These are phyloP conservation scores for Panopea generosa DNA, from an alignment of 2,888 invertebrate genomes.

Conservation along the genomic window DNA sequence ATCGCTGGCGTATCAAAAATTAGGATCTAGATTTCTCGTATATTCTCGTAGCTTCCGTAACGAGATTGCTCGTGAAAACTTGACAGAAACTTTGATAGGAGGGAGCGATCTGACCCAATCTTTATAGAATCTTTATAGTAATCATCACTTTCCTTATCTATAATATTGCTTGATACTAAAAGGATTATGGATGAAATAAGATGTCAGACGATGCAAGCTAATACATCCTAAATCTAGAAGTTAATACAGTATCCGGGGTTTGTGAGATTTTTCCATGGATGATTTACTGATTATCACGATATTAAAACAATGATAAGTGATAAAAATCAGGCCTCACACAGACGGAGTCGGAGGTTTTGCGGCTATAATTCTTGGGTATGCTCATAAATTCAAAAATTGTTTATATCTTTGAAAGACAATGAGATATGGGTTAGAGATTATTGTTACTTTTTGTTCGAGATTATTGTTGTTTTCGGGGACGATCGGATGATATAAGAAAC, in stretches of 20 bases:
- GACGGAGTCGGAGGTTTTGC: conserved; percentile 24
- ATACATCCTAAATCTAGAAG: conserved; percentile 41
- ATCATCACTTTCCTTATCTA: conserved; percentile 59
- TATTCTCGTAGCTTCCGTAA: conserved; percentile 41
- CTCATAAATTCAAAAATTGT: conserved; percentile 64
- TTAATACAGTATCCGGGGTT: conserved; percentile 49
- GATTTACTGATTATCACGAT: conserved; percentile 44
- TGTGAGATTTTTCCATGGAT: conserved; percentile 33
- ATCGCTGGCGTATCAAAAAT: conserved; percentile 21
- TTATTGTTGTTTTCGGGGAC: conserved; percentile 14
- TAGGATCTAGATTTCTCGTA: conserved; percentile 26
- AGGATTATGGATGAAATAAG: conserved; percentile 60
- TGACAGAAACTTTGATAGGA: conserved; percentile 53
- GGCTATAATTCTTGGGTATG: conserved; percentile 38
- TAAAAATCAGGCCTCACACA: conserved; percentile 52
- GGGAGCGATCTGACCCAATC: conserved; percentile 61
- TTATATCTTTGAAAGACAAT: conserved; percentile 57
- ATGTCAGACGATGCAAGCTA: conserved; percentile 53
- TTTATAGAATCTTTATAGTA: conserved; percentile 62
- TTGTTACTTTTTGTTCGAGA: conserved; percentile 37
- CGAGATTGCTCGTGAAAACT: conserved; percentile 40
- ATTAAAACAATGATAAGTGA: conserved; percentile 61
- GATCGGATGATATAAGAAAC: conserved; percentile 28
- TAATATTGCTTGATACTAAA: conserved; percentile 66
- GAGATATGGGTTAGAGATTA: conserved; percentile 41